Conservation (phyloP, 2,113 vertebrate genomes). For the Alosa alosa region DNA sequence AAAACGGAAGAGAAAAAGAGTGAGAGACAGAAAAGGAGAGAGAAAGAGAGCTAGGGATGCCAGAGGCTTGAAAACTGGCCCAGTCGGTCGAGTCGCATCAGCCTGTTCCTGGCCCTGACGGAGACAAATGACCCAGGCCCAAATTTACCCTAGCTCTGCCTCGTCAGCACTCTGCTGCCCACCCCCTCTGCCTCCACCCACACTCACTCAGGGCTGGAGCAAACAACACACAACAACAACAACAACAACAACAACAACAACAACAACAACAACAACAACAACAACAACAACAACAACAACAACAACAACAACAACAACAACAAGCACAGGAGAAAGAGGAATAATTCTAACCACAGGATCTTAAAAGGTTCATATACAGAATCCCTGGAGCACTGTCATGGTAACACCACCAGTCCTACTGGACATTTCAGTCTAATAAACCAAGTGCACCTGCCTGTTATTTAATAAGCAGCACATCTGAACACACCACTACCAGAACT, state of each 20-base stretch:
- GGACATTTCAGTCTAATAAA: background rate
- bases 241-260: background rate
- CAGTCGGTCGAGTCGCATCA: conserved; percentile 27
- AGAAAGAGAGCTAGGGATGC: conserved; percentile 11
- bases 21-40: background rate
- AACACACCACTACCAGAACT: background rate
- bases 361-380: background rate
- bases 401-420: too few species aligned
- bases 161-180: conserved; percentile 31
- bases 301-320: background rate
- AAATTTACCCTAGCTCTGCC: conserved; percentile 31
- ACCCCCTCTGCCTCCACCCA: background rate
- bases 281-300: background rate
- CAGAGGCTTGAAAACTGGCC: conserved; percentile 10
- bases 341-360: background rate
- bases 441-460: background rate
- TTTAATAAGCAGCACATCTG: background rate
- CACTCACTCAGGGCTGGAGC: background rate
- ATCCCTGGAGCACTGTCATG: too few species aligned
- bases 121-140: conserved; percentile 37
- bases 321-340: background rate
- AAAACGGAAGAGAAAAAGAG: background rate
- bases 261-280: background rate
- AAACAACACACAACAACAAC: background rate
- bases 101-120: conserved; percentile 31